Evolutionary conservation across 2,888 invertebrate genomes (phyloP), one percentile per base, ranked within the genome.

Genomic region (Monochamus alternatus): DNA sequence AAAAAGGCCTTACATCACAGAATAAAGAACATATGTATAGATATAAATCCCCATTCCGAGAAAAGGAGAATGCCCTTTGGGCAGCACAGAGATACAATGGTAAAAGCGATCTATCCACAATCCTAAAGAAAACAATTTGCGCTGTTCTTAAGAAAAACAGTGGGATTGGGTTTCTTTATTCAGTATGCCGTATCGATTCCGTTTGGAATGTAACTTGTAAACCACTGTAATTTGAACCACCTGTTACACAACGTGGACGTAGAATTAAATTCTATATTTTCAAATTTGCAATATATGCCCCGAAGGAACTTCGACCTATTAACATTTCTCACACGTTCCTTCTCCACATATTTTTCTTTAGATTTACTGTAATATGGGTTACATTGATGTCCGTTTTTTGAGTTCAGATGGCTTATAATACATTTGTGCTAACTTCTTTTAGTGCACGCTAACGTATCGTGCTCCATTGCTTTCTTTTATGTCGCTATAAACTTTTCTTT

Each of bases 141-240:
- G 62, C 58, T 71, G 63, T 70, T 64, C 66, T 44, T 51, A 51
- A 60, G 47, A 60, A 69, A 60, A 44, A 10, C 60, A 69, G 60
- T 60, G 60, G 43, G 69, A 60, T 65, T 44, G 12, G 22, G 51
- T 62, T 70, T 60, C 38, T 22, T 52, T 68, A 58, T 66, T 67
- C 75, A 72, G 71, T 73, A 64, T 76, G 64, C 75, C 77, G 74
- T 81, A 81, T 82, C 78, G 81, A 82, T 83, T 79, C 81, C 78
- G 82, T 82, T 82, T 82, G 83, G 82, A 84, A 83, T 85, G 82
- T 85, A 85, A 85, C 85, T 86, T 86, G 85, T 85, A 86, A 86
- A 87, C 86, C 86, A 84, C 86, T 85, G 87, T 87, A 86, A 87
- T 87, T 87, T 85, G 85, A 86, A 87, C 86, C 87, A 87, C 87